A percentile compares a stretch with the other conserved stretches of the same genome.
Conservation (phyloP, 2,113 vertebrate genomes). For the Oophaga pumilio region DNA sequence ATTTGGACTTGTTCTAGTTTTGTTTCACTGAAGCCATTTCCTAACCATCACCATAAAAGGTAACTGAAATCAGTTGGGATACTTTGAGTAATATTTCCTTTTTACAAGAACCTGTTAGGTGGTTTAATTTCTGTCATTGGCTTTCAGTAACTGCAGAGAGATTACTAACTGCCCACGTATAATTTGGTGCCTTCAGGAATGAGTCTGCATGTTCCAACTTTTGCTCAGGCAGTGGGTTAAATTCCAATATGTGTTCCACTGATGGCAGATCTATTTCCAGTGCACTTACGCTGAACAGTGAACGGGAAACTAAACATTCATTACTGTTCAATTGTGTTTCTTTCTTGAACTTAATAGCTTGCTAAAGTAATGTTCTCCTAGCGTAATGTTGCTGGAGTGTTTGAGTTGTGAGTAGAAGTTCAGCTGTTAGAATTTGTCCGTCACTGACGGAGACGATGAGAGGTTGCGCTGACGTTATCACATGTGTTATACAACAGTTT, state of each 20-base stretch:
- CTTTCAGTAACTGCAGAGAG: neutral
- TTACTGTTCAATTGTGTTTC: constrained; percentile 49
- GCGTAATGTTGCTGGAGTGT: constrained; percentile 30
- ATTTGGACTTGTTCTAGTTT: neutral
- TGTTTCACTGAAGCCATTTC: neutral
- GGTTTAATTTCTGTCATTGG: neutral
- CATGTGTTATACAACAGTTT: neutral
- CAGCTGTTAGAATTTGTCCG: constrained; percentile 38
- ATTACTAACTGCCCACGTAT: neutral
- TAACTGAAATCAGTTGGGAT: neutral
- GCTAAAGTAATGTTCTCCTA: constrained; percentile 37
- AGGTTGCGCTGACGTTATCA: constrained; percentile 27
- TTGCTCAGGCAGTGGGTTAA: constrained; percentile 30
- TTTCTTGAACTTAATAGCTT: constrained; percentile 19
- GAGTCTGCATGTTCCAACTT: neutral
- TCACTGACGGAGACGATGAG: neutral
- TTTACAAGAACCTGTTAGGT: neutral
- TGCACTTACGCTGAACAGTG: constrained; percentile 1
- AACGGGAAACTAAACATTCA: constrained; percentile 44
- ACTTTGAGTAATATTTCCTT: neutral
- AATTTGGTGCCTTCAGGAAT: constrained; percentile 1
- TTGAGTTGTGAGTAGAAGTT: constrained; percentile 53
- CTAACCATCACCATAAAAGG: neutral
- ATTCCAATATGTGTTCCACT: constrained; percentile 24
- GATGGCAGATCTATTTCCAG: constrained; percentile 48